Evolutionary conservation across 2,113 vertebrate genomes (phyloP), one percentile per base, ranked within the genome.

Genomic region (Misgurnus mizolepis): DNA sequence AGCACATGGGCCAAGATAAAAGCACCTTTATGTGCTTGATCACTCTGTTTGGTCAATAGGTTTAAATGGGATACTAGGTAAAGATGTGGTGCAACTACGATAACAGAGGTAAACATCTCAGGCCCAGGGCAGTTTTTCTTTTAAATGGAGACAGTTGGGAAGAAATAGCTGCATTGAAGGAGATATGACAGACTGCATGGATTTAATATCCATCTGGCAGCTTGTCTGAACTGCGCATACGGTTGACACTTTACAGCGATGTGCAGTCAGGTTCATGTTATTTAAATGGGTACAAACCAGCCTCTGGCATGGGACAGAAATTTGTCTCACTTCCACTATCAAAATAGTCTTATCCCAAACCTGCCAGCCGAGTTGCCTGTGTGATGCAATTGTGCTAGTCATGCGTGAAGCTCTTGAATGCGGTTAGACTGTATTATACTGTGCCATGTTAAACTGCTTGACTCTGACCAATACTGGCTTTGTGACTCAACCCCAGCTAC

Each of bases 31-130:
- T 70, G 65, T 75, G 84, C 85, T 82, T 75, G 34, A 75, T 72
- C 64, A 7, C 69, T 85, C 74, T 86, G 71, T 88, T 90, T 89
- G 88, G 85, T 86, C 86, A 85, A 75, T 86, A 84, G 68, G 68
- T 88, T 89, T 81, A 88, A 90, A 88, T 85, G 87, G 87, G 86
- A 86, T 89, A 82, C 88, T 86, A 45, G 67, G 71, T 85, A 45
- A 84, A 86, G 80, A 85, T 86, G 80, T 76, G 47, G 65, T 74
- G 82, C 78, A 86, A 85, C 76, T 77, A 41, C 67, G 82, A 90
- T 83, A 41, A 50, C 41, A 66, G 80, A 83, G 64, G 77, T 69
- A 76, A 34, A 39, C 27, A 22, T 22, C 22, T 22, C 22, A 1
- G 22, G 22, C 22, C 22, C 22, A 27, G 50, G 41, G 7, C 74